Conservation (phyloP, 2,888 invertebrate species). For the Napeogenes sylphis region DNA sequence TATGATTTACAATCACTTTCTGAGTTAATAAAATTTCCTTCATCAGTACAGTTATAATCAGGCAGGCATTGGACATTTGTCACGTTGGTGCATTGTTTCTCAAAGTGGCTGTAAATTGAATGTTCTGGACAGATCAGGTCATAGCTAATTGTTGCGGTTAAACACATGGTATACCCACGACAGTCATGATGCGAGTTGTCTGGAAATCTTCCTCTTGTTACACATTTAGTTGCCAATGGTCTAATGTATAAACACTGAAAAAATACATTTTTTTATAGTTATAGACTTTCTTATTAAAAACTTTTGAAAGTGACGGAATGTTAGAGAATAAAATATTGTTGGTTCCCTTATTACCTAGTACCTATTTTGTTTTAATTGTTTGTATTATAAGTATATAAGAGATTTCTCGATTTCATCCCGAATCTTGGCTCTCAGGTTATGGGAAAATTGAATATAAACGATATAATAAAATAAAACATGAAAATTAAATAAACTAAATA, state of each 20-base stretch:
- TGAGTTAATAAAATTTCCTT: conserved; percentile 45
- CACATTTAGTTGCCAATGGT: conserved; percentile 46
- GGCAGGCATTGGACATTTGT: conserved; percentile 55
- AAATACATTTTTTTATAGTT: conserved; percentile 29
- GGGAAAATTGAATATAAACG: too few relatives aligned
- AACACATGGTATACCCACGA: conserved; percentile 61
- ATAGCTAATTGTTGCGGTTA: conserved; percentile 45
- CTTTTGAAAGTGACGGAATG: too few relatives aligned
- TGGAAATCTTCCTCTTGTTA: conserved; percentile 54
- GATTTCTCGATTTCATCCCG: too few relatives aligned
- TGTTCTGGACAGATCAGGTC: conserved; percentile 57
- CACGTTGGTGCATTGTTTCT: conserved; percentile 58
- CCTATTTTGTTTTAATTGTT: too few relatives aligned
- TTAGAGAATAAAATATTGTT: too few relatives aligned
- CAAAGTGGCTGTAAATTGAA: conserved; percentile 57
- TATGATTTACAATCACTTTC: conserved; percentile 47
- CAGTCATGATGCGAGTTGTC: conserved; percentile 53
- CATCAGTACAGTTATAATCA: conserved; percentile 45
- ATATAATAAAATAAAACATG: too few relatives aligned
- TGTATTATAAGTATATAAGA: too few relatives aligned
- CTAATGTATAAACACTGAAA: conserved; percentile 54
- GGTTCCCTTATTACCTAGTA: too few relatives aligned
- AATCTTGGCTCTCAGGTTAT: too few relatives aligned
- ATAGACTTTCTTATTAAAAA: background rate
- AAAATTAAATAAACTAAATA: too few relatives aligned